Base-by-base conservation (phyloP, 2,113 vertebrate genomes). In the Lepisosteus oculatus region DNA sequence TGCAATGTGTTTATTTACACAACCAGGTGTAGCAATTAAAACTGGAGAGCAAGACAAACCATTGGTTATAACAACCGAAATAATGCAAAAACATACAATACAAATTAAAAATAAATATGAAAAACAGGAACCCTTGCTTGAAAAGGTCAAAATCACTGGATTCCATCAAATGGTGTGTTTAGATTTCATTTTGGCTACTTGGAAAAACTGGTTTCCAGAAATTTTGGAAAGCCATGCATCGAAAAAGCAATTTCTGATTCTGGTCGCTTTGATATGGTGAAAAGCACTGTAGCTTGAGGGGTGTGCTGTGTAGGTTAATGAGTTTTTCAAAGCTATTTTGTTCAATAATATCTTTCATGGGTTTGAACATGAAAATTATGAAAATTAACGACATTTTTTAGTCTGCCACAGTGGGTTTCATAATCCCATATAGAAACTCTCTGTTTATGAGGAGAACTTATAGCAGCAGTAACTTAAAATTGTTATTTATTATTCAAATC, bases 401-500 rank as follows among this genome's bases (percentile, higher is more conserved):
- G 61, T 73, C 1, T 29, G 29, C 29, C 29, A 29, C 29, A 29
- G 29, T 29, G 29, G 29, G 1, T 29, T 29, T 29, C 29, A 29
- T 29, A 29, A 29, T 29, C 29, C 29, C 29, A 29, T 29, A 29
- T 29, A 29, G 29, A 29, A 29, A 29, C 29, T 29, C 29, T 29
- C 1, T 29, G 29, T 29, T 65, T 41, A 13, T 65, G 29, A 4
- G 17, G 41, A 65, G 41, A 65, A 69, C 14, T 42, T 54, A 7
- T 57, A 69, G 45, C 67, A 69, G 59, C 61, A 15, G 62, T 74
- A 65, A 74, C 71, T 75, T 55, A 76, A 71, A 77, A 29, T 29
- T 29, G 29, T 29, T 29, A 29, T 85, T 81, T 9, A 83, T 85
- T 84, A 79, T 83, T 29, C 29, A 29, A 29, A 29, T 29, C 29